Evolutionary conservation across 2,888 invertebrate species (phyloP).

Genomic region (Gordius sp.): DNA sequence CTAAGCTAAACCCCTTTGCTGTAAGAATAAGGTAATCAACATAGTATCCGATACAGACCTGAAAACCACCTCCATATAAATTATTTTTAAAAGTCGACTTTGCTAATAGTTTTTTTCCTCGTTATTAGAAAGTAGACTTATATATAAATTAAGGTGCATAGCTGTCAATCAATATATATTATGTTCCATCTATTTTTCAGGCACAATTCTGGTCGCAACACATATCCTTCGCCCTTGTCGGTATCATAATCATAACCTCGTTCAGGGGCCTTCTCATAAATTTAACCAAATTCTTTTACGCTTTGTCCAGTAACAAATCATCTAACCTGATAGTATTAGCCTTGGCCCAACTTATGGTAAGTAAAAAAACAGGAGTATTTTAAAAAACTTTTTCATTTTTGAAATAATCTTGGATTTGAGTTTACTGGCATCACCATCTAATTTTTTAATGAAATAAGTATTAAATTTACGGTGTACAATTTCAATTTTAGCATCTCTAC

Average conservation of each 20-base stretch:
- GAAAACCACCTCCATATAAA: too few relatives aligned
- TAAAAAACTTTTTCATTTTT: too few relatives aligned
- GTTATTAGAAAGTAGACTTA: neutral
- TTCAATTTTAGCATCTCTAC: too few relatives aligned
- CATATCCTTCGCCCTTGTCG: conserved; percentile 78
- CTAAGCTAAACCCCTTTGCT: too few relatives aligned
- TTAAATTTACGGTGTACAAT: too few relatives aligned
- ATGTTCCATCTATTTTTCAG: conserved; percentile 23
- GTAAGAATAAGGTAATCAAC: too few relatives aligned
- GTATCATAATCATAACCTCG: conserved; percentile 88
- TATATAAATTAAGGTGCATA: neutral
- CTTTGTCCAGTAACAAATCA: conserved; percentile 89
- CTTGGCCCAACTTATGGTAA: conserved; percentile 80
- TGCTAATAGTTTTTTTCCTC: neutral
- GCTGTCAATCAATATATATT: neutral
- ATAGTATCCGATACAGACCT: too few relatives aligned
- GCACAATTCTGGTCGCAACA: conserved; percentile 98
- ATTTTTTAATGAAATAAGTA: too few relatives aligned
- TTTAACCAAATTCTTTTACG: conserved; percentile 96
- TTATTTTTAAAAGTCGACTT: too few relatives aligned
- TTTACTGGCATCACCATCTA: too few relatives aligned
- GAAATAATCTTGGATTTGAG: too few relatives aligned
- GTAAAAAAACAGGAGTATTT: too few relatives aligned
- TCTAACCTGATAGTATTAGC: conserved; percentile 87
- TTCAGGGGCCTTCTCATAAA: conserved; percentile 80